Evolutionary conservation across 2,888 invertebrate species (phyloP), one percentile per base, ranked within the genome.

Genomic region (Yponomeuta evonymella): DNA sequence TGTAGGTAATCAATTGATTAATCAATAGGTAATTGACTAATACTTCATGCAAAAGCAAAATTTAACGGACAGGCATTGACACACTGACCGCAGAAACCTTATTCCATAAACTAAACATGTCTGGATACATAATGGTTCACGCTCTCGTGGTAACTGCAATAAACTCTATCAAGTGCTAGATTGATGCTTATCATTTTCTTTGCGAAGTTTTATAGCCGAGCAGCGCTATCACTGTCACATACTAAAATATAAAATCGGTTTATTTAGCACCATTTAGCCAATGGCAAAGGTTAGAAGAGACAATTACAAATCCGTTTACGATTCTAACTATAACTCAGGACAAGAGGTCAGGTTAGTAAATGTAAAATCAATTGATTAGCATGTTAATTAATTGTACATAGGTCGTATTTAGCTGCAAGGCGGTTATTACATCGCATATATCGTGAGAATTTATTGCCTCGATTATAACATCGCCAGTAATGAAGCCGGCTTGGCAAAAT

Each of bases 311-410:
- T 71, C 71, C 62, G 11, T 71, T 67, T 69, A 67, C 11, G 30
- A 62, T 12, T 68, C 63, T 48, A 1, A 48, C 23, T 43, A 33
- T n/a, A 67, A 5, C 51, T 75, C 73, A 77, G 84, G 78, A 77
- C 84, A 81, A 71, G 12, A 80, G 87, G 85, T 85, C 84, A 83
- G 77, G 73, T 74, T 76, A 77, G 79, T 83, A 81, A 87, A 83
- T 82, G 80, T 84, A 76, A 80, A 77, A 67, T 83, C 80, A 82
- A 84, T 86, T 83, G 82, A 89, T 86, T 86, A 86, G 78, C 77
- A 80, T 81, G 79, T 77, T 80, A 82, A 86, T 85, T 87, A 84
- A 84, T 83, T 80, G 78, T 81, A 58, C 51, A 58, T 58, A 69
- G 36, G 51, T 75, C 0, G 43, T 51, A 68, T 76, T 78, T 75